Conservation (phyloP, 2,113 vertebrate genomes). For the Melanotaenia duboulayi region DNA sequence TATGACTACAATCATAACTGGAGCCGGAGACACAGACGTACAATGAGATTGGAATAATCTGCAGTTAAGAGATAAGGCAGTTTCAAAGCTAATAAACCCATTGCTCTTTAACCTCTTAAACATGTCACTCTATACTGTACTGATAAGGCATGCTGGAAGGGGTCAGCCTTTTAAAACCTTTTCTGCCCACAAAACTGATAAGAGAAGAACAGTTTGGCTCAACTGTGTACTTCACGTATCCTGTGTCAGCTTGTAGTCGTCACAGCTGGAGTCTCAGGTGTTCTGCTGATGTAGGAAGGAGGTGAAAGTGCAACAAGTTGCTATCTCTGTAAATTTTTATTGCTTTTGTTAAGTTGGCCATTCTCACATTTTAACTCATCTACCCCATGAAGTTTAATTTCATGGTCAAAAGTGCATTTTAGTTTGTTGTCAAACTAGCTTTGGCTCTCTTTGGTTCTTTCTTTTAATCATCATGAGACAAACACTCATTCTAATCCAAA, state of each 20-base stretch:
- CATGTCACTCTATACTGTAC: conserved; percentile 26
- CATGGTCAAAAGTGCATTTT: not conserved
- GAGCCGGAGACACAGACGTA: not conserved
- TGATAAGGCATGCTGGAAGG: conserved; percentile 49
- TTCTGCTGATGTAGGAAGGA: conserved; percentile 20
- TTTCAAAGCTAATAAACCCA: not conserved
- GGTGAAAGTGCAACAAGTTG: conserved; percentile 34
- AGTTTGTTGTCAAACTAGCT: not conserved
- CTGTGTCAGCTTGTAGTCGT: conserved; percentile 2
- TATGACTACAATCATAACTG: not conserved
- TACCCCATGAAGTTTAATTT: not conserved
- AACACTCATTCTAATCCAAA: not conserved
- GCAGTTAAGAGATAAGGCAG: conserved; percentile 4
- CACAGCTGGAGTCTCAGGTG: conserved; percentile 30
- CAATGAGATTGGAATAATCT: conserved; percentile 14
- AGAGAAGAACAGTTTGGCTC: conserved; percentile 36
- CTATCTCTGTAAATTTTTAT: not conserved
- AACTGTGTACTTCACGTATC: not conserved
- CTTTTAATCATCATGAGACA: conserved; percentile 6
- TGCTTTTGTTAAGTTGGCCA: not conserved
- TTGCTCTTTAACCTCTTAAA: conserved; percentile 39
- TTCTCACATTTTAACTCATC: not conserved
- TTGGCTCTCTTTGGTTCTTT: not conserved
- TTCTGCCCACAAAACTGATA: conserved; percentile 34
- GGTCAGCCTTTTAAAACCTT: conserved; percentile 14